A percentile compares a stretch with the other conserved stretches of the same genome.
Conservation (phyloP, 2,888 invertebrate genomes). For the Megastigmus dorsalis region DNA sequence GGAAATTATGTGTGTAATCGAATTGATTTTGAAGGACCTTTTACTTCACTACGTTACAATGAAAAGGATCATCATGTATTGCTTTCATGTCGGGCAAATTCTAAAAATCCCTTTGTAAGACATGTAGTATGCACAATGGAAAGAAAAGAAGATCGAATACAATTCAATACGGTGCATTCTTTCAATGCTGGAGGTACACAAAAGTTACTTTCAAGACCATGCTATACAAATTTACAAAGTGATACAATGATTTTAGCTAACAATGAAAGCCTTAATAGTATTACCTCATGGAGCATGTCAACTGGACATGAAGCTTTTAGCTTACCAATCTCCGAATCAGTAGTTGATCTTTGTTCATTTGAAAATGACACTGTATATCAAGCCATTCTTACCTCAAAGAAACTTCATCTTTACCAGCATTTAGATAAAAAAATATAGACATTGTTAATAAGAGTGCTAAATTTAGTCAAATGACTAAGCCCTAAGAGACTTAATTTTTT, state of each 20-base stretch:
- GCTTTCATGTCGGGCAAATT: constrained; percentile 82
- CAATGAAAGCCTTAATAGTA: constrained; percentile 82
- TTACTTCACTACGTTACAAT: constrained; percentile 85
- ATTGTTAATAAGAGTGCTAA: neutral
- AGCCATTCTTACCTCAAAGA: constrained; percentile 81
- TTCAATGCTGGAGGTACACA: constrained; percentile 83
- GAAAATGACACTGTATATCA: constrained; percentile 74
- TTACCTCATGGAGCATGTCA: constrained; percentile 80
- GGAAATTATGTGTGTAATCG: constrained; percentile 68
- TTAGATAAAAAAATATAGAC: constrained; percentile 48
- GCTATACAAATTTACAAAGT: constrained; percentile 77
- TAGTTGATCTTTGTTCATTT: constrained; percentile 82
- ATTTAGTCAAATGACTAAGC: neutral
- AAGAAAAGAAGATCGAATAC: constrained; percentile 74
- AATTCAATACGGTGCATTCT: constrained; percentile 78
- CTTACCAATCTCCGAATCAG: constrained; percentile 80
- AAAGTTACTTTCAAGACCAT: constrained; percentile 81
- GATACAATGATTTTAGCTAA: constrained; percentile 83
- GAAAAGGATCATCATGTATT: constrained; percentile 79
- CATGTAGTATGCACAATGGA: constrained; percentile 75
- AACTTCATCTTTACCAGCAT: constrained; percentile 80
- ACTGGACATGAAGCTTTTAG: constrained; percentile 76
- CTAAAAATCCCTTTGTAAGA: constrained; percentile 75
- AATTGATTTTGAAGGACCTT: constrained; percentile 82
- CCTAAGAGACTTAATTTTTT: neutral